A percentile compares a stretch with the other conserved stretches of the same genome.
phyloP scores from a whole-genome alignment of 2,113 vertebrate genomes.

The Myanophis thanlyinensis region DNA sequence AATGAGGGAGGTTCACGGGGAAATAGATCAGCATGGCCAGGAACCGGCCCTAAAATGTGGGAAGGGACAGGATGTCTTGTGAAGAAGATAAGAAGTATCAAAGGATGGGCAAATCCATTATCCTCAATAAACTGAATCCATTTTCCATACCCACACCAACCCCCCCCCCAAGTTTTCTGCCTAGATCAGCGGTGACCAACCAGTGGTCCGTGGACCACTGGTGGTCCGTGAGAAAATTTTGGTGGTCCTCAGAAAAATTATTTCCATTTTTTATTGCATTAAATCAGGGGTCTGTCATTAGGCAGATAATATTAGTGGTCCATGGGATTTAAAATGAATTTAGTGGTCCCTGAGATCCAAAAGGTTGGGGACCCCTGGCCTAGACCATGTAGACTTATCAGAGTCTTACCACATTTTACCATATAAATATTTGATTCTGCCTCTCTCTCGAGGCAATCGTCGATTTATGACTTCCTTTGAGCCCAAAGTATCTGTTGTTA shows the following conservation, averaged over 20 bases:
- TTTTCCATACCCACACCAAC: not conserved
- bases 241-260: too few relatives aligned
- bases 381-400: not conserved
- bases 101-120: not conserved
- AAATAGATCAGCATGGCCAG: not conserved
- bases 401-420: not conserved
- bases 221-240: too few relatives aligned
- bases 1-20: not conserved
- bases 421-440: constrained; percentile 27
- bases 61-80: not conserved
- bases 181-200: too few relatives aligned
- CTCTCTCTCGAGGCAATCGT: constrained; percentile 14
- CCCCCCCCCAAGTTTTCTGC: not conserved
- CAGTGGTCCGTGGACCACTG: too few relatives aligned
- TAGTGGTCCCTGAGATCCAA: too few relatives aligned
- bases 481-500: not conserved
- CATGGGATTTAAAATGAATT: too few relatives aligned
- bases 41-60: not conserved
- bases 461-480: not conserved
- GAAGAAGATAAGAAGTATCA: not conserved
- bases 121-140: not conserved
- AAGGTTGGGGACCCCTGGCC: too few relatives aligned
- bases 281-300: too few relatives aligned
- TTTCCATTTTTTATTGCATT: too few relatives aligned
- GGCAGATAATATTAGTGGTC: too few relatives aligned